Evolutionary conservation across 2,113 vertebrate genomes (phyloP), one percentile per base, ranked within the genome.

Genomic region (Choloepus hoffmanni): DNA sequence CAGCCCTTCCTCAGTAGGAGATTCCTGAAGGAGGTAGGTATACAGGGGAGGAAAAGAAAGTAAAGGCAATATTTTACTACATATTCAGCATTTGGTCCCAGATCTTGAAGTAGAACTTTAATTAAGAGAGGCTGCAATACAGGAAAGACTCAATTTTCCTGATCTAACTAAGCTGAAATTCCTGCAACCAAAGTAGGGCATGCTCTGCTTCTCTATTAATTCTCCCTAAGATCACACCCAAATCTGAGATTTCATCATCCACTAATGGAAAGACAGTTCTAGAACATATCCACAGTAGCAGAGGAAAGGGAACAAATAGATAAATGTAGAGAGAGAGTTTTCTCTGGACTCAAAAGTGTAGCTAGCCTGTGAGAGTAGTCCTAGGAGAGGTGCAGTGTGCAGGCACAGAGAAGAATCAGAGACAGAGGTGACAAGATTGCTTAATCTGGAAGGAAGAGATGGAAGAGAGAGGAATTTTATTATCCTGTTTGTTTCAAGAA

Each of bases 41-140:
- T 6, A 33, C 0, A 6, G 8, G 0, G 4, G 19, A 58, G 58
- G 13, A 40, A 82, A 50, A 36, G 10, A 83, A 62, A 85, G 14
- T 9, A 4, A 89, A 43, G 7, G 6, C 1, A 60, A 36, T 28
- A 19, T 6, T 77, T 70, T 58, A 28, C n/a, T 76, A 87, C 11
- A 91, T 18, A 62, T 13, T 53, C 18, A 0, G 0, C 11, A 12
- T 77, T 92, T 58, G 3, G 28, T 28, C 15, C 40, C 70, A 60
- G 53, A 36, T 76, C 24, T 85, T 89, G 63, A 55, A 73, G 11
- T 16, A 50, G 50, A 95, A 68, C 48, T 95, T 85, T 58, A 43
- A 48, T 58, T 36, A 36, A 79, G 33, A 79, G 24, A 70, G 13
- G 10, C 5, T 67, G 23, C 10, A 78, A 65, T 68, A 70, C 7